Evolutionary conservation across 2,888 invertebrate species (phyloP).

Genomic region (Thereva unica): DNA sequence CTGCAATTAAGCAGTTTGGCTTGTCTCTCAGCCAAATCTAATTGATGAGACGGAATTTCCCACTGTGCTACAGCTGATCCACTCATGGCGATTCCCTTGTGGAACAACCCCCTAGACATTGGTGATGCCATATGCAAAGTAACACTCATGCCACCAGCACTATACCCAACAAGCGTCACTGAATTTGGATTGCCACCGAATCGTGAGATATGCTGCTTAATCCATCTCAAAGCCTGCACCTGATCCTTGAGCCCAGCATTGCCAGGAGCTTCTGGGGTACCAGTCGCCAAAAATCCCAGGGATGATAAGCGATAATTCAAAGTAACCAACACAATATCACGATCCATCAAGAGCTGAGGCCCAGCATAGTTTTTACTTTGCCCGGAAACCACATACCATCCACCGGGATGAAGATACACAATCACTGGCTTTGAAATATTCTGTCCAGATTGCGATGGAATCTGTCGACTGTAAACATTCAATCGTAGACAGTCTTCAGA

Average conservation of each 20-base stretch:
- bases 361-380: conserved; percentile 48
- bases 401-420: conserved; percentile 71
- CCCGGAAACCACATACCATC: conserved; percentile 66
- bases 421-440: conserved; percentile 63
- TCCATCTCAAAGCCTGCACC: conserved; percentile 68
- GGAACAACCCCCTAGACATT: conserved; percentile 70
- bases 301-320: conserved; percentile 65
- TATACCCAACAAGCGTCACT: conserved; percentile 68
- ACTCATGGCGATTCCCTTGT: conserved; percentile 71
- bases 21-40: conserved; percentile 65
- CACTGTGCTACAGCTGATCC: conserved; percentile 64
- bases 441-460: conserved; percentile 50
- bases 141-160: conserved; percentile 61
- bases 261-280: conserved; percentile 67
- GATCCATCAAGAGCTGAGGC: conserved; percentile 66
- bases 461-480: conserved; percentile 55
- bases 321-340: conserved; percentile 67
- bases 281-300: conserved; percentile 66
- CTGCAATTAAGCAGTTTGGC: conserved; percentile 66
- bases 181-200: conserved; percentile 70
- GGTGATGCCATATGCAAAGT: conserved; percentile 66
- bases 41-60: conserved; percentile 62
- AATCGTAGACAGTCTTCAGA: conserved; percentile 66
- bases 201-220: conserved; percentile 64
- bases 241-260: conserved; percentile 74